phyloP scores from a whole-genome alignment of 2,797 vertebrate genomes.

The Dryobates pubescens region DNA sequence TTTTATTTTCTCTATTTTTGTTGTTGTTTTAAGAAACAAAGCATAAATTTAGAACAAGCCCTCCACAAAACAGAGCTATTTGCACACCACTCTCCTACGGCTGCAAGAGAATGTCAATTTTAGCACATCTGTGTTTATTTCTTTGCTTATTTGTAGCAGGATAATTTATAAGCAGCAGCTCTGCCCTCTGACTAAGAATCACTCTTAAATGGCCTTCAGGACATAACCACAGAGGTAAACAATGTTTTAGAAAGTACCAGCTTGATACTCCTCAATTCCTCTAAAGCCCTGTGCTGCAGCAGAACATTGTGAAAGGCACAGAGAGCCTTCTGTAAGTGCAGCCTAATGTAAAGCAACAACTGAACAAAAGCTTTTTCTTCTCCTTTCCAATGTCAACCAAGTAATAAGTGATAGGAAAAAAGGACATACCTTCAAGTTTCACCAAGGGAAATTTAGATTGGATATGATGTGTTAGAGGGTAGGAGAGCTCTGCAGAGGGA shows the following conservation, averaged over 20 bases:
- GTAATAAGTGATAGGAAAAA: too few species aligned
- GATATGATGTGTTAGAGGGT: too few species aligned
- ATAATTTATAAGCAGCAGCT: neutral
- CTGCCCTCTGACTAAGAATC: neutral
- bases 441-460: too few species aligned
- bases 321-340: neutral
- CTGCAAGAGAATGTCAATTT: neutral
- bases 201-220: neutral
- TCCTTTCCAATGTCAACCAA: neutral
- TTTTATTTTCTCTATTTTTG: neutral
- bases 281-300: neutral
- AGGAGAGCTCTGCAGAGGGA: too few species aligned
- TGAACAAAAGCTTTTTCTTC: neutral
- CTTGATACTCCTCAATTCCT: neutral
- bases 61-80: neutral
- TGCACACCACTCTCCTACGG: neutral
- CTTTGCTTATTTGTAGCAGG: neutral
- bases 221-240: constrained; percentile 23
- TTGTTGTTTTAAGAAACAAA: neutral
- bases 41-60: neutral
- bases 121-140: neutral
- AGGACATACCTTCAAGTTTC: too few species aligned
- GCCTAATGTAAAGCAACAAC: neutral
- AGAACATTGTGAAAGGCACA: neutral
- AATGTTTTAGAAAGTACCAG: neutral